phyloP scores from a whole-genome alignment of 2,797 vertebrate species.

The Notamacropus eugenii region DNA sequence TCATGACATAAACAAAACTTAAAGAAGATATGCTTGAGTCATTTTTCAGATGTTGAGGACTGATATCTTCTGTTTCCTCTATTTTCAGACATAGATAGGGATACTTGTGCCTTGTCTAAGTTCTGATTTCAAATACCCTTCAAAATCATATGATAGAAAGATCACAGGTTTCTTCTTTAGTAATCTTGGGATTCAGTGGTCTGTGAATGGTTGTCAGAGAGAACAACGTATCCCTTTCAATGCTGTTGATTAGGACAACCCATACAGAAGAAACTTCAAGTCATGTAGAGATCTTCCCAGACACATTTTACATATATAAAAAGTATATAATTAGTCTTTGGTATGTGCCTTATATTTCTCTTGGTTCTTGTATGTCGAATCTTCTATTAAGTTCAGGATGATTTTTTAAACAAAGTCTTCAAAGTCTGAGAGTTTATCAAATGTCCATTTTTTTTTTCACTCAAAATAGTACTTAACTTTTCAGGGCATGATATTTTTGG shows the following conservation, averaged over 20 bases:
- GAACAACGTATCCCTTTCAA: background rate
- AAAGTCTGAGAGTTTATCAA: no score
- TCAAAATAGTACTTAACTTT: no score
- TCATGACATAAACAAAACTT: background rate
- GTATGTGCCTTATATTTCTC: no score
- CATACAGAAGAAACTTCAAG: background rate
- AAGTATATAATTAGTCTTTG: no score
- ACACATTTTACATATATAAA: background rate
- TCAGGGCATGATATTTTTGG: no score
- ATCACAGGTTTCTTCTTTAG: background rate
- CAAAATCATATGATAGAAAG: background rate
- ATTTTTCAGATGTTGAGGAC: background rate
- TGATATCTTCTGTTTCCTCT: background rate
- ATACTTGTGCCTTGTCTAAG: background rate
- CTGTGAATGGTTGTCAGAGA: background rate
- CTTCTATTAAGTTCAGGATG: no score
- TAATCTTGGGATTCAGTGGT: background rate
- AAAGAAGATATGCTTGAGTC: background rate
- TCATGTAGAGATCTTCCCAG: background rate
- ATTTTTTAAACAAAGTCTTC: no score
- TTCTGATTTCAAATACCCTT: background rate
- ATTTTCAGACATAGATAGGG: background rate
- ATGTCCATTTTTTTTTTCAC: no score
- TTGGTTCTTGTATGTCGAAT: no score
- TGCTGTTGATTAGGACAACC: background rate